phyloP scores from a whole-genome alignment of 1,140 invertebrate species.

The Anadara kagoshimensis region DNA sequence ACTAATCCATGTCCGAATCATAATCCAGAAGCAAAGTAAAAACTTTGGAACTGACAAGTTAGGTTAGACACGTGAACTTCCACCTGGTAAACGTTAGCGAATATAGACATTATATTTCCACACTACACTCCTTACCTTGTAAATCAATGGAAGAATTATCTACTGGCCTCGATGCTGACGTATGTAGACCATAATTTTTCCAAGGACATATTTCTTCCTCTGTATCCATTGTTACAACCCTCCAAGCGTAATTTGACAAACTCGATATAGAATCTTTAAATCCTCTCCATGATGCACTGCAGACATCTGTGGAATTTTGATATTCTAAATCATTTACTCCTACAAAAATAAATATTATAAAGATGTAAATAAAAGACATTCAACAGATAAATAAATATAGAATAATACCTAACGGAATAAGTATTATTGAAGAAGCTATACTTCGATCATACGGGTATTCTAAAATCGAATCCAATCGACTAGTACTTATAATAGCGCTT shows the following conservation, averaged over 20 bases:
- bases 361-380: no score
- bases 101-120: background rate
- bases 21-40: no score
- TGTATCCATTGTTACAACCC: conserved; percentile 14
- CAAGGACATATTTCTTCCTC: conserved; percentile 18
- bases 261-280: conserved; percentile 31
- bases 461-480: no score
- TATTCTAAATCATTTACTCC: conserved; percentile 35
- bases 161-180: background rate
- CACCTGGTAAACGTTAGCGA: no score
- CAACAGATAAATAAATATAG: no score
- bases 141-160: background rate
- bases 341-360: background rate
- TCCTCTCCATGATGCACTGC: conserved; percentile 36
- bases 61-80: no score
- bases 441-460: no score
- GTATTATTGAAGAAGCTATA: no score
- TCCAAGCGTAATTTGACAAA: conserved; percentile 33
- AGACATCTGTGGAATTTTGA: conserved; percentile 11
- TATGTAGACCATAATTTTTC: conserved; percentile 31
- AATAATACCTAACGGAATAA: no score
- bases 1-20: no score
- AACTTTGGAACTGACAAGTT: no score
- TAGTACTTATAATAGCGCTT: no score
- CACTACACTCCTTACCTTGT: background rate